Percentiles rank a stretch among this genome's conserved stretches.
phyloP scores from a whole-genome alignment of 2,113 vertebrate genomes.

The Tenebrosternarchus preto region DNA sequence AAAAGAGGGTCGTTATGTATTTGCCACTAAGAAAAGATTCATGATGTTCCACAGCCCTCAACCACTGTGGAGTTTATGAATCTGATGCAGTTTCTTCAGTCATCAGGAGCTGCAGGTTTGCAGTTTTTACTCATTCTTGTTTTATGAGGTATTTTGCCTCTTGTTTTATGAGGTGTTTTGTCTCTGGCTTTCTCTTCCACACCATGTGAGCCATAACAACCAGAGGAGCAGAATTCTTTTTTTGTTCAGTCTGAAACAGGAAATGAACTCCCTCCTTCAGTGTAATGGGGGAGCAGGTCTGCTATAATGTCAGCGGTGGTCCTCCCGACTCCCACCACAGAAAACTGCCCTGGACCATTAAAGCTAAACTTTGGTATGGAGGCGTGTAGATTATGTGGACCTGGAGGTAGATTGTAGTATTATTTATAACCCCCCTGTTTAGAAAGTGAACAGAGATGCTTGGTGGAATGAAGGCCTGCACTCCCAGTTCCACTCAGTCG shows the following conservation, averaged over 20 bases:
- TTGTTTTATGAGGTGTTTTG: no score
- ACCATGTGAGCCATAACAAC: neutral
- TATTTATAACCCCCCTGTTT: constrained; percentile 26
- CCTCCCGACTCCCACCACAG: constrained; percentile 9
- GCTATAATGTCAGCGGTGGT: constrained; percentile 11
- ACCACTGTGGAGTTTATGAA: neutral
- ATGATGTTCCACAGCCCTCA: no score
- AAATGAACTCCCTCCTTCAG: no score
- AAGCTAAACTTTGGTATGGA: neutral
- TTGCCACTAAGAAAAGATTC: no score
- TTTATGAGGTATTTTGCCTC: no score
- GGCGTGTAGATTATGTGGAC: neutral
- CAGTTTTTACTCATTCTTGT: neutral
- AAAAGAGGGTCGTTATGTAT: no score
- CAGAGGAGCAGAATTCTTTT: neutral
- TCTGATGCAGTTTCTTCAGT: neutral
- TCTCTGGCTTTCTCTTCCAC: neutral
- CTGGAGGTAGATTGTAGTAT: constrained; percentile 2
- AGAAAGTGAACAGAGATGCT: constrained; percentile 2
- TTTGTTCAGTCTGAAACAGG: neutral
- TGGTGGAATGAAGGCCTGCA: constrained; percentile 6
- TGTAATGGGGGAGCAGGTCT: neutral
- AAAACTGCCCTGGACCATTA: neutral
- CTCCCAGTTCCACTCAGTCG: neutral
- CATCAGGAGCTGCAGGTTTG: neutral